Base-by-base conservation (phyloP, 1,140 invertebrate species). In the Zaprionus taronus region DNA sequence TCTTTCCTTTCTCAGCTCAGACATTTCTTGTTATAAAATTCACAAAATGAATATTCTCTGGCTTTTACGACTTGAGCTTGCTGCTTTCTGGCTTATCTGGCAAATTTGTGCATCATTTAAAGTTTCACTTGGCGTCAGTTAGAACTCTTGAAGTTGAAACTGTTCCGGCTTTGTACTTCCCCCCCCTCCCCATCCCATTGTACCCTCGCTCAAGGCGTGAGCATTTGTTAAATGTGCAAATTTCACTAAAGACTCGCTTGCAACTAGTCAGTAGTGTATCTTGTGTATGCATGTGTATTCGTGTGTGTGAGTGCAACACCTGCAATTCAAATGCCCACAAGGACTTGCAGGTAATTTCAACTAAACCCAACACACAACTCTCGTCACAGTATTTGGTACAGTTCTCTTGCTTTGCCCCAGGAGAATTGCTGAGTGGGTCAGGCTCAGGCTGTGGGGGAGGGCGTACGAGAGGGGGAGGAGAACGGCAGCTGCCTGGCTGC, bases 261-360 rank as follows among this genome's bases (percentile, higher is more conserved):
- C 22, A 65, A 53, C 44, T 64, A 31, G 47, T 62, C 36, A 41
- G 22, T 20, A 20, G 17, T 60, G 34, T 60, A 24, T 31, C 38
- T 53, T 6, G 20, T 53, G 47, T 22, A 11, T 22, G 28, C 9
- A 9, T 5, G 17, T 14, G n/a, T n/a, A n/a, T n/a, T n/a, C n/a
- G n/a, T n/a, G 20, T 22, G 17, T 49, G 9, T 9, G 47, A 12
- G 47, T 49, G 14, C 38, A 20, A 17, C 65, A 74, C 53, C 67
- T 71, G 73, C 69, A 80, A 53, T 65, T 65, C 31, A 41, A 84
- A 90, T 79, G 65, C 78, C 85, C 79, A 81, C 57, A 79, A 79
- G 81, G 81, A 87, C 79, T 79, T 79, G 80, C 81, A 76, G 85
- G 79, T 84, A 87, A 89, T 87, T 84, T 87, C 67, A 83, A 75